Evolutionary conservation across 2,113 vertebrate genomes (phyloP), one percentile per base, ranked within the genome.

Genomic region (Amphilophus citrinellus): DNA sequence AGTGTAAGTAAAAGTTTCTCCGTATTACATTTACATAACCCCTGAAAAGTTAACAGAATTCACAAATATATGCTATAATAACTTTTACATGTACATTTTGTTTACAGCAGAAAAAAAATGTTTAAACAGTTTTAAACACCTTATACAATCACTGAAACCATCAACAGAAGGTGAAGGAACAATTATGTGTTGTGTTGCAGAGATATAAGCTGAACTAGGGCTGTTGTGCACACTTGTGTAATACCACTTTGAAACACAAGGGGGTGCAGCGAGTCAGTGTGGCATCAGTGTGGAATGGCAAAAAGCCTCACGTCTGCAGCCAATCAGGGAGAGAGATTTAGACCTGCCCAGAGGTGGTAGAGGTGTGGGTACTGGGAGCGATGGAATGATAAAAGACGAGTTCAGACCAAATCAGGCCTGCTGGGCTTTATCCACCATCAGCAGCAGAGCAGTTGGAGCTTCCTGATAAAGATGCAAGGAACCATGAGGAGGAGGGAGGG

Each of bases 261-360:
- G 66, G 53, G 27, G 17, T 32, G 66, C 66, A 2, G 10, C 0
- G 3, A 27, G 66, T 71, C 6, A 0, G 66, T 20, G 44, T 56
- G 7, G 32, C 10, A 20, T 73, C 47, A 53, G 1, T 27, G 30
- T 50, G 50, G 91, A 91, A 85, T 89, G 88, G 88, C 91, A 90
- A 89, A 90, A 89, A 94, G 80, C 85, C 93, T 84, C 92, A 90
- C 88, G 79, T 93, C 90, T 92, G 91, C 89, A 84, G 89, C 66
- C 78, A 86, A 93, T 95, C 86, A 20, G 88, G 86, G 22, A 47
- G 77, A 80, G 80, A 94, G 92, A 94, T 94, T 91, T 92, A 80
- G 87, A 81, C 73, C 89, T 92, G 90, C 93, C 91, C 88, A 81
- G 84, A 92, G 90, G 89, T 93, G 81, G 90, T 91, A 91, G 93